These are phyloP conservation scores for Palaemon carinicauda DNA, from an alignment of 1,140 invertebrate genomes.

Conservation along the genomic window DNA sequence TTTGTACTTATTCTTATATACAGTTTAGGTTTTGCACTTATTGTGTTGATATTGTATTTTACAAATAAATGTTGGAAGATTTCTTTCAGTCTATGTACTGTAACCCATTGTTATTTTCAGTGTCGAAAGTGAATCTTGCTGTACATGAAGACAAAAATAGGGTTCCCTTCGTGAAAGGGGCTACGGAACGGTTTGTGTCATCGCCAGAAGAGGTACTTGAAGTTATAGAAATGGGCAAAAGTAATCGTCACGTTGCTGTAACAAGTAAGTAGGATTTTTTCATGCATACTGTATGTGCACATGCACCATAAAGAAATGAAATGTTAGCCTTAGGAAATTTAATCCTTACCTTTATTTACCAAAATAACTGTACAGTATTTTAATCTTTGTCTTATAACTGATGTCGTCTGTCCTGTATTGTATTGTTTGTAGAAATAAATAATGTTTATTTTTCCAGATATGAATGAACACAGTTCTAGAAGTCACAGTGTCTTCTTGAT, in stretches of 20 bases:
- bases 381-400: too few species aligned
- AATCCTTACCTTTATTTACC: too few species aligned
- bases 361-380: too few species aligned
- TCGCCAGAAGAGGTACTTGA: conserved; percentile 99
- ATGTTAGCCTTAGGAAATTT: too few species aligned
- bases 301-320: too few species aligned
- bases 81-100: background rate
- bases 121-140: conserved; percentile 98
- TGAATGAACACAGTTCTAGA: conserved; percentile 99
- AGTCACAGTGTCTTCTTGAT: conserved; percentile 99
- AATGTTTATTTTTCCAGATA: conserved; percentile 73
- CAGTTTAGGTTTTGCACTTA: background rate
- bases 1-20: background rate
- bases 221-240: conserved; percentile 99
- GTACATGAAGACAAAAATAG: conserved; percentile 99
- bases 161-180: conserved; percentile 98
- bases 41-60: too few species aligned
- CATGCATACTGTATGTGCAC: too few species aligned
- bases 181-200: conserved; percentile 98
- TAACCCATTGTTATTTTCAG: conserved; percentile 69
- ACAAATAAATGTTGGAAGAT: background rate
- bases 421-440: too few species aligned
- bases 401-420: too few species aligned
- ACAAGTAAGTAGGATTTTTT: conserved; percentile 82
- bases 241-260: conserved; percentile 98